phyloP scores from a whole-genome alignment of 2,888 invertebrate species.

The Sarcophaga rosellei region DNA sequence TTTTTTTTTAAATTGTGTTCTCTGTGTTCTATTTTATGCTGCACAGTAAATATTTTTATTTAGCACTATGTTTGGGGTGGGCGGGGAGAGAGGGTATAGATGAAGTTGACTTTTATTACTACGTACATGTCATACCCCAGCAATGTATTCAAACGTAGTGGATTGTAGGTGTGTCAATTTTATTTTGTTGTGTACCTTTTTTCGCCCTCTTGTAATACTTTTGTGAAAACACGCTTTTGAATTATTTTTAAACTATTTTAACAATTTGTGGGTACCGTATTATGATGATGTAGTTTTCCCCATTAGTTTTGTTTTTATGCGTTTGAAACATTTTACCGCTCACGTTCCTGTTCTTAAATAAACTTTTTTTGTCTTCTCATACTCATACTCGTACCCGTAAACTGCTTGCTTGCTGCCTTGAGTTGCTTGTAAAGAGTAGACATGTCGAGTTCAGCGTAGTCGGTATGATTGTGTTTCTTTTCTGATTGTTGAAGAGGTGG shows the following conservation, averaged over 20 bases:
- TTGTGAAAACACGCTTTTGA: neutral
- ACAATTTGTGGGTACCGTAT: neutral
- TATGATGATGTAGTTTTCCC: too few species aligned
- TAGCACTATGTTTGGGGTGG: neutral
- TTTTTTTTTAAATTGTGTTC: neutral
- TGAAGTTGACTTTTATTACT: neutral
- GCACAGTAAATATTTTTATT: neutral
- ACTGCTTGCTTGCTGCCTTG: neutral
- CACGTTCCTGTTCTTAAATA: neutral
- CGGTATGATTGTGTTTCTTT: neutral
- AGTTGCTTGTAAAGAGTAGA: conserved; percentile 2
- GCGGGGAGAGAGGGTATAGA: too few species aligned
- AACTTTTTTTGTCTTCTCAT: neutral
- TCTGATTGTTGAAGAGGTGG: conserved; percentile 43
- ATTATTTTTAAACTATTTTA: neutral
- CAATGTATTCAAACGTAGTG: neutral
- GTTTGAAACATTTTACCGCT: neutral
- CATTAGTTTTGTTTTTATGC: too few species aligned
- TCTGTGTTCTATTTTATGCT: neutral
- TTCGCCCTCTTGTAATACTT: neutral
- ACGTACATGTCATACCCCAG: neutral
- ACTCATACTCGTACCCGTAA: conserved; percentile 3
- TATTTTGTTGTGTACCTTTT: neutral
- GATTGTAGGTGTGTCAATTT: neutral
- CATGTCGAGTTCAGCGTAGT: conserved; percentile 8